A percentile compares a stretch with the other conserved stretches of the same genome.
These are phyloP conservation scores for Eudyptes chrysolophus DNA, from an alignment of 2,113 vertebrate species.

Conservation along the genomic window DNA sequence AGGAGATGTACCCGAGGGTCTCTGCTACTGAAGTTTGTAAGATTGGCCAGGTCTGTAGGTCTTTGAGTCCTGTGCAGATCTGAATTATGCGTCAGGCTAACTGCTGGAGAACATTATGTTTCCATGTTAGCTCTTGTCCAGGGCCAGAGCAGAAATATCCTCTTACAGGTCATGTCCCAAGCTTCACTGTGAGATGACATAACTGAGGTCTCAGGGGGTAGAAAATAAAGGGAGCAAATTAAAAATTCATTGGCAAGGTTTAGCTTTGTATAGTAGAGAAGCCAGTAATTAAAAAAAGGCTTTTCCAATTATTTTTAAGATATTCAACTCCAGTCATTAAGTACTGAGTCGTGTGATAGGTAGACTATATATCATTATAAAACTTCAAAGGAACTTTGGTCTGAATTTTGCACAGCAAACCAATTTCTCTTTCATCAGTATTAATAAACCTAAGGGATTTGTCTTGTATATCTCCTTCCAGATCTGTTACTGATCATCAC, in stretches of 20 bases:
- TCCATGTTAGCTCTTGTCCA: background rate
- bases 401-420: background rate
- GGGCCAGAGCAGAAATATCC: background rate
- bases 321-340: background rate
- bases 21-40: background rate
- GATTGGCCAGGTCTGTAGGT: background rate
- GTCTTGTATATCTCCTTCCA: background rate
- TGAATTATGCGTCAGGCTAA: background rate
- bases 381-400: background rate
- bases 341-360: background rate
- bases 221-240: background rate
- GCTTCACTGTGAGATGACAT: background rate
- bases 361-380: background rate
- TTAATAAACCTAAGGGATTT: background rate
- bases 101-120: background rate
- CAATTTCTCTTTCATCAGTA: background rate
- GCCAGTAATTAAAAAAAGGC: background rate
- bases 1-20: background rate
- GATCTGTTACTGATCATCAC: background rate
- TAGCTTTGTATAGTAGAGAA: background rate
- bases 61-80: background rate
- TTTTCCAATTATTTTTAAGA: background rate
- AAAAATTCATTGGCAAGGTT: background rate
- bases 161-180: background rate
- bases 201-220: background rate